phyloP scores from a whole-genome alignment of 2,888 invertebrate genomes.

The Hyposoter dolosus region DNA sequence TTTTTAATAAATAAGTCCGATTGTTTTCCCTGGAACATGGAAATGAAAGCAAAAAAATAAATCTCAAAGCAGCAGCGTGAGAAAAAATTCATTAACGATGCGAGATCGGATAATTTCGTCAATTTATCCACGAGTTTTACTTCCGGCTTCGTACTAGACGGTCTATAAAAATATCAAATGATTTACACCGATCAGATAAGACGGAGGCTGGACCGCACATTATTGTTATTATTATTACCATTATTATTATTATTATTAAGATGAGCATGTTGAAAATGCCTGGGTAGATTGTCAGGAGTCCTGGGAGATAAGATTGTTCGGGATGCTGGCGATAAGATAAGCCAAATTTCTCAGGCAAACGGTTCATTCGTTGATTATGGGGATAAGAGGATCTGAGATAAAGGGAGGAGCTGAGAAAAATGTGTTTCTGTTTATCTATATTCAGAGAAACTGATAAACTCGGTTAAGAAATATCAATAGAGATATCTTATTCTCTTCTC shows the following conservation, averaged over 20 bases:
- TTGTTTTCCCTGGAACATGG: background rate
- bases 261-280: constrained; percentile 19
- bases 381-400: constrained; percentile 49
- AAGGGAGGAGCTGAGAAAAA: constrained; percentile 17
- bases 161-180: background rate
- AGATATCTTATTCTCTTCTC: constrained; percentile 33
- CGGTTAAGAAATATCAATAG: constrained; percentile 41
- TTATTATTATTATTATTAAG: constrained; percentile 30
- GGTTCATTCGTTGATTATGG: constrained; percentile 34
- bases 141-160: constrained; percentile 7
- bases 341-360: constrained; percentile 28
- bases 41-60: background rate
- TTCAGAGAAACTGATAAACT: constrained; percentile 42
- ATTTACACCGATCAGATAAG: background rate
- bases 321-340: constrained; percentile 58
- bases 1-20: background rate
- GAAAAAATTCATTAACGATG: background rate
- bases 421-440: constrained; percentile 5
- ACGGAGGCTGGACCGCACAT: background rate
- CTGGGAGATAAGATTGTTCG: constrained; percentile 34
- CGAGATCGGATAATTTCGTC: background rate
- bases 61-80: background rate
- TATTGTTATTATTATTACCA: constrained; percentile 10
- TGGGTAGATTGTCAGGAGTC: constrained; percentile 19
- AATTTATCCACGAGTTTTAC: constrained; percentile 5